Evolutionary conservation across 2,888 invertebrate genomes (phyloP), one percentile per base, ranked within the genome.

Genomic region (Lottia gigantea): DNA sequence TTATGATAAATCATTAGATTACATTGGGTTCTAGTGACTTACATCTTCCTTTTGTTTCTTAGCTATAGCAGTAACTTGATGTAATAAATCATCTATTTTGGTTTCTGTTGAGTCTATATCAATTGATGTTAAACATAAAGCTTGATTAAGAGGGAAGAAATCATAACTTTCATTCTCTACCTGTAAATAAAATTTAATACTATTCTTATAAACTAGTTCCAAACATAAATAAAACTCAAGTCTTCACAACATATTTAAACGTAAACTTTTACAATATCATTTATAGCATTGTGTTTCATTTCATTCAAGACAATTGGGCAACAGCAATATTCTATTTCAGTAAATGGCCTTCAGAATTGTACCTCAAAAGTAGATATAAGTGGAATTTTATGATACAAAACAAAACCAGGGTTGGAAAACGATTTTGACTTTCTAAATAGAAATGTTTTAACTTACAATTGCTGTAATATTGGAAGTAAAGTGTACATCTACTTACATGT

Each of bases 141-240:
- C 88, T 63, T 87, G 79, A 73, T 88, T 88, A 78, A 88, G 79
- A 2, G 88, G 88, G 70, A 88, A 87, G 81, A 88, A 88, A 66
- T 88, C 88, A 73, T 85, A 86, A 67, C 81, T 83, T 68, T 88
- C 86, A 47, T 72, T 76, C 31, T 78, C 80, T 62, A 83, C 75
- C 85, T 84, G 76, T 14, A 75, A 71, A 31, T 16, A 46, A 61
- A 68, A 55, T 40, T 40, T 40, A 8, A 40, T 49, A 26, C 25
- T 23, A 31, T n/a, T 46, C 2, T 11, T 3, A 64, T n/a, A n/a
- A n/a, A n/a, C n/a, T n/a, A n/a, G n/a, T n/a, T n/a, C n/a, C n/a
- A n/a, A n/a, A n/a, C n/a, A n/a, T n/a, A n/a, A n/a, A n/a, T n/a
- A n/a, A n/a, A n/a, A n/a, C n/a, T n/a, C n/a, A n/a, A n/a, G n/a